phyloP scores from a whole-genome alignment of 1,140 invertebrate genomes.

The Atta cephalotes region DNA sequence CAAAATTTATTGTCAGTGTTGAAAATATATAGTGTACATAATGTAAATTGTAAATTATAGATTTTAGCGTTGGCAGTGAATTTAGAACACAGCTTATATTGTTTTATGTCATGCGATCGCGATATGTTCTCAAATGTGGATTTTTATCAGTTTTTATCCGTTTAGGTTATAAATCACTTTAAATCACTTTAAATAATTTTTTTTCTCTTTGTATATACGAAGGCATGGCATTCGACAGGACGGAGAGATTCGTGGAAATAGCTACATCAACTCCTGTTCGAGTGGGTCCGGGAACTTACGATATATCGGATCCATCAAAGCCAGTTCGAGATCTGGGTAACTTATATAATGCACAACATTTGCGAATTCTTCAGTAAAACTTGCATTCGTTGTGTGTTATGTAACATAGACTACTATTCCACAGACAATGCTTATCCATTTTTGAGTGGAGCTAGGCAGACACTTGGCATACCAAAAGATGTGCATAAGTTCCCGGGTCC shows the following conservation, averaged over 20 bases:
- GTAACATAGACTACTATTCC: slow-evolving; percentile 15
- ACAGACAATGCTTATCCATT: slow-evolving; percentile 69
- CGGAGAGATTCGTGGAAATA: slow-evolving; percentile 61
- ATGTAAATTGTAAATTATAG: too few species aligned
- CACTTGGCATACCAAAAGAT: slow-evolving; percentile 59
- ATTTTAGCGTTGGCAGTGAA: too few species aligned
- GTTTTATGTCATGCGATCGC: slow-evolving; percentile 10
- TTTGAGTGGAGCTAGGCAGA: slow-evolving; percentile 69
- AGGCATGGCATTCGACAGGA: slow-evolving; percentile 65
- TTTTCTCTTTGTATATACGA: background rate
- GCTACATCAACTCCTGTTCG: slow-evolving; percentile 38
- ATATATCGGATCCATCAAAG: slow-evolving; percentile 41
- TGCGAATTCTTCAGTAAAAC: slow-evolving; percentile 8
- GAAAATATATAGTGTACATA: too few species aligned
- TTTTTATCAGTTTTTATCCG: background rate
- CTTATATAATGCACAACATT: slow-evolving; percentile 1
- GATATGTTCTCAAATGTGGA: background rate
- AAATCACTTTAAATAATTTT: background rate
- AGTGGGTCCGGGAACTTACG: slow-evolving; percentile 72
- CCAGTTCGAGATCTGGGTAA: slow-evolving; percentile 66
- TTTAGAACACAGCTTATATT: background rate
- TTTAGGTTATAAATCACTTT: background rate
- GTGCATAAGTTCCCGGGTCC: slow-evolving; percentile 64
- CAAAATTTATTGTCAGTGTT: too few species aligned
- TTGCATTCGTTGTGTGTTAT: slow-evolving; percentile 23